Evolutionary conservation across 2,888 invertebrate genomes (phyloP).

Genomic region (Drosophila silvestris): DNA sequence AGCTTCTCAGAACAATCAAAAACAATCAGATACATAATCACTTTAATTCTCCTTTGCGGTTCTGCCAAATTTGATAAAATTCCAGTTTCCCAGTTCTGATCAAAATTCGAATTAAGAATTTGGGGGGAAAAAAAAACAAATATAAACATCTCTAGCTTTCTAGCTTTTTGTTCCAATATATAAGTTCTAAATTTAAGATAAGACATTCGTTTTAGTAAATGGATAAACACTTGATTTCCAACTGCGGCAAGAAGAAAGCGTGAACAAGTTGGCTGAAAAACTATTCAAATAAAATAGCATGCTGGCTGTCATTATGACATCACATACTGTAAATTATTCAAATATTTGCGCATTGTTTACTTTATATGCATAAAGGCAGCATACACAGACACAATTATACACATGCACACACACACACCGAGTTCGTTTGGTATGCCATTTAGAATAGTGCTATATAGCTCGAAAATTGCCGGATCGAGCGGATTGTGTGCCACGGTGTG

Average conservation of each 20-base stretch:
- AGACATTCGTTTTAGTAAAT: slow-evolving; percentile 16
- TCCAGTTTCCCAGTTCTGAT: background rate
- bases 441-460: slow-evolving; percentile 35
- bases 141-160: slow-evolving; percentile 1
- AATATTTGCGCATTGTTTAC: slow-evolving; percentile 66
- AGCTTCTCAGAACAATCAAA: too few relatives aligned
- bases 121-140: slow-evolving; percentile 15
- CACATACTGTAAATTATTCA: slow-evolving; percentile 76
- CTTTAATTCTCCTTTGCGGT: background rate
- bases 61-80: slow-evolving; percentile 17
- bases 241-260: slow-evolving; percentile 51
- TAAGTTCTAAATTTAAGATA: slow-evolving; percentile 26
- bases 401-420: slow-evolving; percentile 15
- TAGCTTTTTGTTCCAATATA: slow-evolving; percentile 16
- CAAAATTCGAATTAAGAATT: slow-evolving; percentile 34
- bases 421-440: slow-evolving; percentile 41
- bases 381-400: slow-evolving; percentile 14
- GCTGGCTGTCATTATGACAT: slow-evolving; percentile 65
- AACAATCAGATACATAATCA: background rate
- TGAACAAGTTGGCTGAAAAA: slow-evolving; percentile 44
- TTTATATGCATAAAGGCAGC: slow-evolving; percentile 44
- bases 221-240: slow-evolving; percentile 25
- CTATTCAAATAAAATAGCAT: slow-evolving; percentile 36
- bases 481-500: slow-evolving; percentile 35
- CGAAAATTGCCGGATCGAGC: slow-evolving; percentile 48